These are phyloP conservation scores for Megalonaias nervosa DNA, from an alignment of 1,140 invertebrate species.

Conservation along the genomic window DNA sequence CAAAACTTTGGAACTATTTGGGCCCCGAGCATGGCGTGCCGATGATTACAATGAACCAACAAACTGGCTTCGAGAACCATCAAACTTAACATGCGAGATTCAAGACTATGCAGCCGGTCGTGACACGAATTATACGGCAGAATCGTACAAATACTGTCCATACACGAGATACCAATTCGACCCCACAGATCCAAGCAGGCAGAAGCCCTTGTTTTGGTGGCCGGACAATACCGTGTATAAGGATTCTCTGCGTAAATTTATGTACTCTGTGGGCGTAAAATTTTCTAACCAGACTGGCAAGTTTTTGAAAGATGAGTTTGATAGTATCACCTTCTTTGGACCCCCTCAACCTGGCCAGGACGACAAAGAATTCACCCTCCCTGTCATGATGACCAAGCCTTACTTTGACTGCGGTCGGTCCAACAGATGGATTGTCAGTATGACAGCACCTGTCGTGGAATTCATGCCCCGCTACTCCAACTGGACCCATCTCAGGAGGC, in stretches of 20 bases:
- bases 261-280: constrained; percentile 81
- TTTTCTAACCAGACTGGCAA: constrained; percentile 92
- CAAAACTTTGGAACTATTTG: constrained; percentile 95
- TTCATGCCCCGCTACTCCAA: constrained; percentile 92
- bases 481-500: constrained; percentile 95
- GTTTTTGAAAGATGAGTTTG: constrained; percentile 55
- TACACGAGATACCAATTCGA: constrained; percentile 75
- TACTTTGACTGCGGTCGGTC: constrained; percentile 98
- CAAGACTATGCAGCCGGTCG: constrained; percentile 71
- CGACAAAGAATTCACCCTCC: constrained; percentile 79
- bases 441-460: constrained; percentile 94
- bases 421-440: constrained; percentile 96
- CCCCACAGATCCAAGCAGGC: constrained; percentile 14
- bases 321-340: constrained; percentile 67
- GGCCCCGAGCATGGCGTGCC: constrained; percentile 85
- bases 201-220: constrained; percentile 75
- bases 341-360: constrained; percentile 68
- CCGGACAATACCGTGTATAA: constrained; percentile 81
- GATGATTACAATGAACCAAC: constrained; percentile 72
- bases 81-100: constrained; percentile 69
- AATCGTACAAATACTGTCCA: constrained; percentile 93
- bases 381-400: constrained; percentile 93
- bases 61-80: constrained; percentile 71
- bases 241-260: constrained; percentile 90
- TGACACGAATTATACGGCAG: constrained; percentile 90